phyloP scores from a whole-genome alignment of 2,888 invertebrate species.

The Onchidella celtica region DNA sequence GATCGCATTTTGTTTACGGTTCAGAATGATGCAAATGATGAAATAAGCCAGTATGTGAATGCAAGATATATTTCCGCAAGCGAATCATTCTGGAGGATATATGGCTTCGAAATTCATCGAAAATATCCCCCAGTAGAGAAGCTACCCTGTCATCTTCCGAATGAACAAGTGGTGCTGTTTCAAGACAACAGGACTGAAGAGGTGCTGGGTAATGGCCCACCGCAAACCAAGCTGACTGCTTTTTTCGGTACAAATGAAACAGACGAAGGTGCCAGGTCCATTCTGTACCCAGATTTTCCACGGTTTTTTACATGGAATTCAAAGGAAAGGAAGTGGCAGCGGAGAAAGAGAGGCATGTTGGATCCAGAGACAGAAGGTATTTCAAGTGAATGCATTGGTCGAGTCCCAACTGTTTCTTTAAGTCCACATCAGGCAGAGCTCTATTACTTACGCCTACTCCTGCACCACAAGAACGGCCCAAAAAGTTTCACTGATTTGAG shows the following conservation, averaged over 20 bases:
- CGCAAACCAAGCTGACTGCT: neutral
- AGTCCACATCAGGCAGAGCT: constrained; percentile 18
- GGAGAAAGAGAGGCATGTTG: neutral
- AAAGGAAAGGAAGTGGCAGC: neutral
- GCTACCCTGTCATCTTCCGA: neutral
- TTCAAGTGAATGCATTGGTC: neutral
- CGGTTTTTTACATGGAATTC: neutral
- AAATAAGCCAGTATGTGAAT: neutral
- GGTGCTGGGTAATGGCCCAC: neutral
- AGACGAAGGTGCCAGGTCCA: neutral
- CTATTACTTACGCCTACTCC: neutral
- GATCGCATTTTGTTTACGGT: neutral
- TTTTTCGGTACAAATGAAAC: neutral
- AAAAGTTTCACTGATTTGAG: neutral
- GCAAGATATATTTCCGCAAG: neutral
- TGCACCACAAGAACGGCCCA: neutral
- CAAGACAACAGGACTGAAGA: neutral
- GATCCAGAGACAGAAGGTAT: neutral
- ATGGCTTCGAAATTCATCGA: neutral
- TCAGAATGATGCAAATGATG: neutral
- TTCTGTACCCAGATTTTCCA: neutral
- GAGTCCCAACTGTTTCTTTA: neutral
- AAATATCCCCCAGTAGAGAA: neutral
- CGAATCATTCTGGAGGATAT: neutral
- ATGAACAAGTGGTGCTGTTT: neutral